These are phyloP conservation scores for Lates calcarifer DNA, from an alignment of 2,113 vertebrate species.

Conservation along the genomic window DNA sequence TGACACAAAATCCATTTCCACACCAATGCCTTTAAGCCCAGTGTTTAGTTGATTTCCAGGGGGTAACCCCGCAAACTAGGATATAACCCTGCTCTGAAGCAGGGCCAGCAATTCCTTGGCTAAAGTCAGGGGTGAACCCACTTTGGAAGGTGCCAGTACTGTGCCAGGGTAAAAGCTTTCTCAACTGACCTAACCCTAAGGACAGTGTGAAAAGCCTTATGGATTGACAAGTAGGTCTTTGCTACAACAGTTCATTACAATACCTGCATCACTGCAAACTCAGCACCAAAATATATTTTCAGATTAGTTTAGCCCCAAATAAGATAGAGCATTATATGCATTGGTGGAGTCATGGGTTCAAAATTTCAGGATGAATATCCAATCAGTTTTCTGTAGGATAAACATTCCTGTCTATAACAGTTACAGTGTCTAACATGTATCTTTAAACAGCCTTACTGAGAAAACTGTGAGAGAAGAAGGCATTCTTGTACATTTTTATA, in stretches of 20 bases:
- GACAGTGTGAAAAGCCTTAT: too few species aligned
- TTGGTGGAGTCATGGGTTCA: not conserved
- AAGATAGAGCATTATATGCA: not conserved
- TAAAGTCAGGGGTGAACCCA: too few species aligned
- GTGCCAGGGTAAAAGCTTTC: too few species aligned
- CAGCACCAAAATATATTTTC: not conserved
- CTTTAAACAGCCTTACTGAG: slow-evolving; percentile 89
- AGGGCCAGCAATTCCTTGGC: too few species aligned
- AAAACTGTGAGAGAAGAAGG: slow-evolving; percentile 88
- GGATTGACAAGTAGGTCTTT: not conserved
- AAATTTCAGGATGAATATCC: not conserved
- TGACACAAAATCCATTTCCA: too few species aligned
- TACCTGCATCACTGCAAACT: not conserved
- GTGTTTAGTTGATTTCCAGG: too few species aligned
- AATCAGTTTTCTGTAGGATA: not conserved
- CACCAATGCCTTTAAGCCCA: too few species aligned
- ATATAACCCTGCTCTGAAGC: too few species aligned
- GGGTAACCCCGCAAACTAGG: too few species aligned
- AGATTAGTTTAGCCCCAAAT: not conserved
- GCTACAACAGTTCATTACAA: not conserved
- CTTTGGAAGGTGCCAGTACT: too few species aligned
- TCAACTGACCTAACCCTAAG: too few species aligned
- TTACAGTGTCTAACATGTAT: slow-evolving; percentile 44
- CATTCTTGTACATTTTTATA: slow-evolving; percentile 76
- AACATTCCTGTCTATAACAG: not conserved